Evolutionary conservation across 1,140 invertebrate species (phyloP).

Genomic region (Metopolophium dirhodum): DNA sequence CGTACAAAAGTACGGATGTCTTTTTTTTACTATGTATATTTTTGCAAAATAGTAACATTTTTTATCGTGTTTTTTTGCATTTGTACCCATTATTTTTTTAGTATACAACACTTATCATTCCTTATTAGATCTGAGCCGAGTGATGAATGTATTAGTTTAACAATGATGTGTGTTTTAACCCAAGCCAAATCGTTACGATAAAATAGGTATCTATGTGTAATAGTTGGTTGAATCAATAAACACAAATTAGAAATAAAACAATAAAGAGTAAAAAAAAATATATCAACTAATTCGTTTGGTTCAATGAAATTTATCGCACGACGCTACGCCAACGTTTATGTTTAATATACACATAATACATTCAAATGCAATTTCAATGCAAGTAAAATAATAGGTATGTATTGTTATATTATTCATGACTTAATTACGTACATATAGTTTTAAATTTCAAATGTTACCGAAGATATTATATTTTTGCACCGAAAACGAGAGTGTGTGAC

Average conservation of each 20-base stretch:
- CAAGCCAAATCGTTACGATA: background rate
- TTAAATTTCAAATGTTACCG: background rate
- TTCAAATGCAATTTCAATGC: background rate
- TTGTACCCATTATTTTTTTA: background rate
- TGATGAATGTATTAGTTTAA: background rate
- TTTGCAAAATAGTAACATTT: too few species aligned
- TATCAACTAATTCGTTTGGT: too few species aligned
- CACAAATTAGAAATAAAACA: too few species aligned
- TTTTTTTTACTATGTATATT: too few species aligned
- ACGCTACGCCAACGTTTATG: background rate
- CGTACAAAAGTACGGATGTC: too few species aligned
- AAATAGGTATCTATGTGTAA: background rate
- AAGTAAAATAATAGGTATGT: background rate
- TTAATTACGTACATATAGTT: background rate
- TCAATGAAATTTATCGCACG: too few species aligned
- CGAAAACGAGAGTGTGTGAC: background rate
- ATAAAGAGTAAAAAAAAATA: background rate
- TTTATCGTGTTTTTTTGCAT: too few species aligned
- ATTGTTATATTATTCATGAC: background rate
- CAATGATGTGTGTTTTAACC: background rate
- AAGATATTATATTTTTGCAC: background rate
- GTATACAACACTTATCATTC: background rate
- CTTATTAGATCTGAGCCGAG: background rate
- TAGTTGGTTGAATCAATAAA: too few species aligned
- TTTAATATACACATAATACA: background rate